Percentiles rank a stretch among this genome's conserved stretches.
Conservation (phyloP, 2,113 vertebrate species). For the Morone saxatilis region DNA sequence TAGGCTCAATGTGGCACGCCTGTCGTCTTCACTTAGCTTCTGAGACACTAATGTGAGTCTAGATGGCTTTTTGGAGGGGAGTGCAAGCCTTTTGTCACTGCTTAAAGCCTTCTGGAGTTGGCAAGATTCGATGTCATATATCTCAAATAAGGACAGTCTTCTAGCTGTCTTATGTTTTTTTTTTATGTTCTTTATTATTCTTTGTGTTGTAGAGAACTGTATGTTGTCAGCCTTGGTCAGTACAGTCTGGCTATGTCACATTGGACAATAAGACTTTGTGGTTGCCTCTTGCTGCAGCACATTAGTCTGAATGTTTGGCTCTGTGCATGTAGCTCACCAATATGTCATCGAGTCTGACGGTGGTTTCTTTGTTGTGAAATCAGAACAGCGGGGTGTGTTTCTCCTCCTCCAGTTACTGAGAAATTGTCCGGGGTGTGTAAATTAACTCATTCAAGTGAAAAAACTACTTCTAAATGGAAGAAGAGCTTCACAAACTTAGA, state of each 20-base stretch:
- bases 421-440: neutral
- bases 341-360: conserved; percentile 4
- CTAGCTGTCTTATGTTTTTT: neutral
- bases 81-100: conserved; percentile 9
- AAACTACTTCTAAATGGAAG: neutral
- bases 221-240: conserved; percentile 1
- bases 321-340: conserved; percentile 21
- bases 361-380: conserved; percentile 13
- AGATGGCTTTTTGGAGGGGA: conserved; percentile 44
- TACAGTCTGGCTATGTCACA: neutral
- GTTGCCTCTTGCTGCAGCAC: neutral
- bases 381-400: neutral
- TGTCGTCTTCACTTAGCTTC: conserved; percentile 70
- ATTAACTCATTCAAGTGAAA: neutral
- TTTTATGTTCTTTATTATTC: conserved; percentile 3
- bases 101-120: neutral
- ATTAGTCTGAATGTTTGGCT: conserved; percentile 27
- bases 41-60: conserved; percentile 43
- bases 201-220: conserved; percentile 20
- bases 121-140: conserved; percentile 4
- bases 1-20: conserved; percentile 41
- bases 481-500: neutral
- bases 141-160: neutral
- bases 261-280: conserved; percentile 49
- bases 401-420: too few relatives aligned